Evolutionary conservation across 2,888 invertebrate species (phyloP), one percentile per base, ranked within the genome.

Genomic region (Arenicola marina): DNA sequence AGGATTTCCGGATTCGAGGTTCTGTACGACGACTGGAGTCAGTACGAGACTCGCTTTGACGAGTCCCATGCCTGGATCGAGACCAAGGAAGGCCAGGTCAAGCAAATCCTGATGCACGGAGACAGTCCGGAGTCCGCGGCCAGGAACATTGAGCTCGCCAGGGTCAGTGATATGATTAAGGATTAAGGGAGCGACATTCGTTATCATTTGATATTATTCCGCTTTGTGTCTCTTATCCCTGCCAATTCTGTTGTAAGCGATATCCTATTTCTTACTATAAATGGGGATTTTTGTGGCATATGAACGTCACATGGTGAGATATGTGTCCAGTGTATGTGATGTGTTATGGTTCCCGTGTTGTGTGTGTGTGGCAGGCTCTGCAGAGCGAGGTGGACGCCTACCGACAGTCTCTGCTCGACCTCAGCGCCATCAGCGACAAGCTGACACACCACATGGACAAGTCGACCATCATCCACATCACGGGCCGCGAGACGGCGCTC

Each of bases 381-480:
- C 74, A 75, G 56, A 61, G 61, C 51, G 77, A 78, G 32, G 57
- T 80, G 26, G 78, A 80, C 48, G 65, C 68, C 45, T 73, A 74
- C 67, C 77, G 76, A 56, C 62, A 68, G 4, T 70, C 73, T 56
- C 66, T 79, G 53, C 67, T 72, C 15, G 61, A 65, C 18, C 84
- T 95, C 31, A 90, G 73, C 53, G 60, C 70, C 26, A 67, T 78
- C 46, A 76, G 77, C 67, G 76, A 78, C 62, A 69, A 72, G 54
- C 72, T 80, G 54, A 76, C 75, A 11, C 72, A 73, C 56, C 71
- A 75, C 59, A 74, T 80, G 75, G 77, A 78, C 66, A 72, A 74
- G 21, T 70, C 78, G 18, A 73, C 77, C 4, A 73, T 78, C 24
- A 72, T 75, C 21, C 71, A 72, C 38, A 70, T 80, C 26, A 77